Evolutionary conservation across 2,888 invertebrate genomes (phyloP).

Genomic region (Leucozona laternaria): DNA sequence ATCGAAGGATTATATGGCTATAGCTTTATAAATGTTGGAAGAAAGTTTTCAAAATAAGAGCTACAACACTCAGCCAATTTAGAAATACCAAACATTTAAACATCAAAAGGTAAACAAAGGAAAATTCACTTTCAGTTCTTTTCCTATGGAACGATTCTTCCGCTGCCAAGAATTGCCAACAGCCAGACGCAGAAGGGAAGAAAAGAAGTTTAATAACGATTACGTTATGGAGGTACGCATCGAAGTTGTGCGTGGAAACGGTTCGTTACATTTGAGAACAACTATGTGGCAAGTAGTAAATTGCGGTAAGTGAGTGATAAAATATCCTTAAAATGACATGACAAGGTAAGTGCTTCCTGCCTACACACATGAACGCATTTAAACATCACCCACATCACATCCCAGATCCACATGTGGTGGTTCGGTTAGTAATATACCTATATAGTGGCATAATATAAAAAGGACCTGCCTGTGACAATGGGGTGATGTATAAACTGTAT

Average conservation of each 20-base stretch:
- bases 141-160: not conserved
- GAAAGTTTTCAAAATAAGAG: not conserved
- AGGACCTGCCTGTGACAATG: not conserved
- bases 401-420: too few species aligned
- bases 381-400: conserved; percentile 44
- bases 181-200: not conserved
- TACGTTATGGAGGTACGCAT: conserved; percentile 5
- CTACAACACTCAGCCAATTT: not conserved
- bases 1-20: not conserved
- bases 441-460: not conserved
- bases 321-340: conserved; percentile 75
- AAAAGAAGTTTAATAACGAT: conserved; percentile 22
- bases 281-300: conserved; percentile 69
- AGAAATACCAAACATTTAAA: not conserved
- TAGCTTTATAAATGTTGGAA: not conserved
- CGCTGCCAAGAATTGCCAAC: not conserved
- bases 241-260: conserved; percentile 55
- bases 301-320: conserved; percentile 75
- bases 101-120: not conserved
- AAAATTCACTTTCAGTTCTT: not conserved
- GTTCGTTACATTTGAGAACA: conserved; percentile 68
- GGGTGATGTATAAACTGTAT: not conserved
- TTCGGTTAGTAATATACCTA: not conserved
- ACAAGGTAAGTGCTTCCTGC: conserved; percentile 72
- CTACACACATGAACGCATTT: conserved; percentile 47